Evolutionary conservation across 2,797 vertebrate genomes (phyloP).

Genomic region (Karalla daura): DNA sequence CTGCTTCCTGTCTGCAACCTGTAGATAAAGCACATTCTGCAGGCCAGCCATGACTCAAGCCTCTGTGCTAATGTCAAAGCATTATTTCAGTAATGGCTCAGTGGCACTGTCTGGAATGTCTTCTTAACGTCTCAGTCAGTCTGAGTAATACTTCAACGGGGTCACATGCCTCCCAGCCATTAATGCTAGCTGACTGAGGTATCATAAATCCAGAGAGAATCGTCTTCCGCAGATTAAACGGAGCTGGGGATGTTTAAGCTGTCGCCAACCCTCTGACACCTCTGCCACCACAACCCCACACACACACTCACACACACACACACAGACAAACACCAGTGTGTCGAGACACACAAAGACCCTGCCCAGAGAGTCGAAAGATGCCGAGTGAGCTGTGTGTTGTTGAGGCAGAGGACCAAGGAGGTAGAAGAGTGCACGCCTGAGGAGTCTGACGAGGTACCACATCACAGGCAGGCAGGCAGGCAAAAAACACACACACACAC

Average conservation of each 20-base stretch:
- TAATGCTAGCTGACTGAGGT: conserved; percentile 54
- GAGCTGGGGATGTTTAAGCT: conserved; percentile 65
- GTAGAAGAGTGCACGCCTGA: conserved; percentile 36
- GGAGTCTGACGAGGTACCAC: conserved; percentile 32
- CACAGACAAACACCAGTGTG: conserved; percentile 13
- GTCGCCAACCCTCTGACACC: conserved; percentile 48
- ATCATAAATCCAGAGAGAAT: conserved; percentile 66
- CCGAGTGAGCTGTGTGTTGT: conserved; percentile 40
- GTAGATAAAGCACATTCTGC: conserved; percentile 32
- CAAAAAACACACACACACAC: neutral
- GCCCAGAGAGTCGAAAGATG: conserved; percentile 33
- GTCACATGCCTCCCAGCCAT: conserved; percentile 65
- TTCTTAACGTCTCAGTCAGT: conserved; percentile 60
- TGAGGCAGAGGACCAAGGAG: conserved; percentile 25
- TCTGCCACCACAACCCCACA: conserved; percentile 7
- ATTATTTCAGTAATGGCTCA: conserved; percentile 51
- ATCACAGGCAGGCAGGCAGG: no score
- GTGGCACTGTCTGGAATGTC: conserved; percentile 54
- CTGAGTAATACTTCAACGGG: conserved; percentile 51
- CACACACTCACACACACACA: conserved; percentile 9
- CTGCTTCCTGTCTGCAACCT: conserved; percentile 37
- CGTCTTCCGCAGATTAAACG: conserved; percentile 69
- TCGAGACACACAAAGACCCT: conserved; percentile 9
- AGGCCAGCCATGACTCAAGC: conserved; percentile 31
- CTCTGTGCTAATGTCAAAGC: conserved; percentile 48